These are phyloP conservation scores for Misgurnus mizolepis DNA, from an alignment of 2,113 vertebrate species.

Conservation along the genomic window DNA sequence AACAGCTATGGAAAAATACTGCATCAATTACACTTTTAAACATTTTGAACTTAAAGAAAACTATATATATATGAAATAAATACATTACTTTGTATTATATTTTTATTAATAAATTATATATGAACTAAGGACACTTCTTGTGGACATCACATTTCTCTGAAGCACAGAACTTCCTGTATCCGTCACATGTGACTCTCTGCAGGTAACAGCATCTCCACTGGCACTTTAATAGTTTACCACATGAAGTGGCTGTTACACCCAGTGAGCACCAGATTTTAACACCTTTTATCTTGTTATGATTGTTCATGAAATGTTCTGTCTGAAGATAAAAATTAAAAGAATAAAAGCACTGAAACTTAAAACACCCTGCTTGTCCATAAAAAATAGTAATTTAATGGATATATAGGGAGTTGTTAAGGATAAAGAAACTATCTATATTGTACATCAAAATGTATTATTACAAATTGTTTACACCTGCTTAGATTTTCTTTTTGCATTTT, in stretches of 20 bases:
- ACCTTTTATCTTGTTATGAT: slow-evolving; percentile 39
- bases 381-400: background rate
- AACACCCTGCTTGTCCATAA: background rate
- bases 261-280: slow-evolving; percentile 64
- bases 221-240: slow-evolving; percentile 70
- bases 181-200: slow-evolving; percentile 46
- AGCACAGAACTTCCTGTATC: background rate
- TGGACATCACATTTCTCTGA: background rate
- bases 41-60: too few relatives aligned
- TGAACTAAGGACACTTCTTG: too few relatives aligned
- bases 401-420: background rate
- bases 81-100: too few relatives aligned
- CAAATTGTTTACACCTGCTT: too few relatives aligned
- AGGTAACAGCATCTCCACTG: slow-evolving; percentile 76
- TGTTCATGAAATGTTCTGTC: background rate
- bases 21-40: too few relatives aligned
- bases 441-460: too few relatives aligned
- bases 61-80: too few relatives aligned
- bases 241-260: slow-evolving; percentile 82
- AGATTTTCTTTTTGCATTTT: too few relatives aligned
- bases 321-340: background rate
- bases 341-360: background rate
- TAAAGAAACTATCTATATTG: background rate
- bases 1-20: too few relatives aligned
- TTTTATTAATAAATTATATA: too few relatives aligned